Base-by-base conservation (phyloP, 2,797 vertebrate genomes). In the Triplophysa yarkandensis region DNA sequence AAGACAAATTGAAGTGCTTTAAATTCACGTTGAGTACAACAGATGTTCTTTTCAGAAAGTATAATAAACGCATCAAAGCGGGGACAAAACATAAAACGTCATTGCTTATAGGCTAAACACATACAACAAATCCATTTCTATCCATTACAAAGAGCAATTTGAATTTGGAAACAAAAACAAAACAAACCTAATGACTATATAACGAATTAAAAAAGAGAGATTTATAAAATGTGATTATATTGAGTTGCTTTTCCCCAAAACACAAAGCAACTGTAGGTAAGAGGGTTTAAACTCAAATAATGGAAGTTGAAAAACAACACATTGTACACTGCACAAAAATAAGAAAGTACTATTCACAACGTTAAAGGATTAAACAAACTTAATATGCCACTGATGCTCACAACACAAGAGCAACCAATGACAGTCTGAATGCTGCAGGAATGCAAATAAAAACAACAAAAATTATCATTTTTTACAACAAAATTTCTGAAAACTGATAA, bases 41-140 rank as follows among this genome's bases (percentile, higher is more conserved):
- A 75, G 4, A 81, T 84, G 14, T 21, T 83, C 64, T 68, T 81
- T 74, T 82, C 71, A 62, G 55, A 85, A 67, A 80, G 81, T 71
- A 83, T n/a, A 55, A 61, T 66, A 83, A 73, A 72, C 36, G 32
- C 34, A 10, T 43, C 19, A 63, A 75, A 85, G 73, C 7, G n/a
- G 21, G 3, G 5, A 85, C 69, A 87, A 88, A 87, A 85, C 84
- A 86, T 84, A 85, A 84, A 23, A 52, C 46, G 63, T 52, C 43
- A 50, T 39, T 63, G 58, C 34, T 72, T 72, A 34, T 46, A 57
- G 65, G 50, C 50, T 74, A 66, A 57, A 66, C 50, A 14, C 9
- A 1, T 9, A 64, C 4, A 64, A 73, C 8, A 73, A 41, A 32
- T 17, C 36, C 48, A 55, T 34, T 64, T 58, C 8, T 11, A 55